Conservation (phyloP, 2,113 vertebrate species). For the Dicentrarchus labrax region DNA sequence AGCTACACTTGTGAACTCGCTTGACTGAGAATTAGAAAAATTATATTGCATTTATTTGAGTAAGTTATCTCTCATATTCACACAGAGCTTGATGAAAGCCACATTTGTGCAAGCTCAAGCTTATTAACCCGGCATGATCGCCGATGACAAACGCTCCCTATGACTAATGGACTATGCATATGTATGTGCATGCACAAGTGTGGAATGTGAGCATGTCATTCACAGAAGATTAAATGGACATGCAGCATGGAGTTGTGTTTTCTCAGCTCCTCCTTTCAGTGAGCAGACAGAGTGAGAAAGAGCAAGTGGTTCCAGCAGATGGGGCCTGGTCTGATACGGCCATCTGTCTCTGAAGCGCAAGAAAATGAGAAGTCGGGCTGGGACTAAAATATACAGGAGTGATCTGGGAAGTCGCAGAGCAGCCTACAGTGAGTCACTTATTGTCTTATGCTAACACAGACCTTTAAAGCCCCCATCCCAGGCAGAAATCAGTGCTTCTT, state of each 20-base stretch:
- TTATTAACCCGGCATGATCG: conserved; percentile 12
- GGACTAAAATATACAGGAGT: background rate
- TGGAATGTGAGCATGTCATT: conserved; percentile 47
- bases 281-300: conserved; percentile 40
- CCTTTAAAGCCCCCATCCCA: no score
- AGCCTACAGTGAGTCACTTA: background rate
- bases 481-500: no score
- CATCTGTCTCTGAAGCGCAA: conserved; percentile 60
- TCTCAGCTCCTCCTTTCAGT: conserved; percentile 23
- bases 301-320: conserved; percentile 64
- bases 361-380: conserved; percentile 3
- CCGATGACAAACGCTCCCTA: background rate
- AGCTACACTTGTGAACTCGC: no score
- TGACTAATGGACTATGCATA: conserved; percentile 38
- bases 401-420: background rate
- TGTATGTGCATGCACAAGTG: conserved; percentile 35
- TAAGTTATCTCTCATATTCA: background rate
- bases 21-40: background rate
- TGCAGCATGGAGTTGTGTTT: conserved; percentile 44
- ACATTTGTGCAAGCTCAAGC: background rate
- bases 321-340: conserved; percentile 49
- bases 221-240: conserved; percentile 51
- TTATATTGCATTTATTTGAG: background rate
- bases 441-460: background rate
- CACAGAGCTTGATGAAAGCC: background rate